Percentiles rank a stretch among this genome's conserved stretches.
These are phyloP conservation scores for Mormyrus proboscirostris DNA, from an alignment of 2,797 vertebrate genomes.

Conservation along the genomic window DNA sequence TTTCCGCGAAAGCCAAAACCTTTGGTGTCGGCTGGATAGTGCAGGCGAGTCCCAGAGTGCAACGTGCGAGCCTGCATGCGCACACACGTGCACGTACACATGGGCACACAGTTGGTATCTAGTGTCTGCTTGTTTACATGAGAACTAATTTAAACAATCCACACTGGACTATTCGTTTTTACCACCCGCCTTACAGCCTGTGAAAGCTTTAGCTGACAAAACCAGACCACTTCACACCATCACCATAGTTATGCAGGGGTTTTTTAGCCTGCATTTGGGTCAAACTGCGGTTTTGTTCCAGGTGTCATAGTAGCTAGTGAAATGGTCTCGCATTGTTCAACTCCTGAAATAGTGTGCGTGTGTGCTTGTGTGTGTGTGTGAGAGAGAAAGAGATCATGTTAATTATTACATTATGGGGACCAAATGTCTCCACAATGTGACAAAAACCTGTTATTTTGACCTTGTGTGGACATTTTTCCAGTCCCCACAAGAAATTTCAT, in stretches of 20 bases:
- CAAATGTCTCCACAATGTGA: background rate
- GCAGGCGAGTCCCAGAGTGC: background rate
- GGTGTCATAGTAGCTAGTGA: background rate
- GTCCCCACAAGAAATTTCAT: background rate
- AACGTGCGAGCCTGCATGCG: background rate
- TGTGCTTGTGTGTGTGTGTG: background rate
- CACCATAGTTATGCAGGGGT: background rate
- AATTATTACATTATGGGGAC: background rate
- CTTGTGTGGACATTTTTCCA: background rate
- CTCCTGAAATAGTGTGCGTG: background rate
- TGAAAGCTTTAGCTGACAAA: constrained; percentile 55
- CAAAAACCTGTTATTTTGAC: background rate
- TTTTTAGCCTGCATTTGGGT: background rate
- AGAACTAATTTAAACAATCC: constrained; percentile 49
- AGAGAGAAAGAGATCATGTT: background rate
- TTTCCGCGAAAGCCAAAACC: background rate
- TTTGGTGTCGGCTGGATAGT: background rate
- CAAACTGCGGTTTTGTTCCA: background rate
- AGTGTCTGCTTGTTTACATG: constrained; percentile 39
- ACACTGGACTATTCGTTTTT: constrained; percentile 41
- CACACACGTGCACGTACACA: background rate
- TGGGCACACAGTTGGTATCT: background rate
- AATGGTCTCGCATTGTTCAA: background rate
- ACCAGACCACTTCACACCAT: constrained; percentile 34
- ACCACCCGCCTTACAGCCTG: constrained; percentile 45